Evolutionary conservation across 2,797 vertebrate species (phyloP), one percentile per base, ranked within the genome.

Genomic region (Enteromius afrohamiltoni): DNA sequence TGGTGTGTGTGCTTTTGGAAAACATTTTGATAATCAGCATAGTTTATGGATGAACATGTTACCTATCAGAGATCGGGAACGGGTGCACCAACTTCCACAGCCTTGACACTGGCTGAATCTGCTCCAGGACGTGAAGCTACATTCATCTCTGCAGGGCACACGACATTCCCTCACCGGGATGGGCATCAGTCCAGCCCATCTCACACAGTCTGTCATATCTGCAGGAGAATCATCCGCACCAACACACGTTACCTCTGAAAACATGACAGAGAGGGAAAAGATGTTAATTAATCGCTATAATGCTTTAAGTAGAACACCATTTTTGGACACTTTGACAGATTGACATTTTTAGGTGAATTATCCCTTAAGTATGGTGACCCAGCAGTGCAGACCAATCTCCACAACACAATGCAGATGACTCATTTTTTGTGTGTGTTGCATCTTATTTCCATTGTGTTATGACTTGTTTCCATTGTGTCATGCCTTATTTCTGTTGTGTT

Each of bases 91-190:
- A 60, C 92, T 85, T 86, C 86, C 93, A 86, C 96, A 97, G 60
- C 90, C 92, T 2, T 85, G 83, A 78, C 96, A 97, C 0, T 92
- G 81, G 0, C 93, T 93, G 83, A 96, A 96, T 85, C 92, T 95
- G 71, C 95, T 96, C 96, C 96, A 97, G 82, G 93, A 85, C n/a
- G 94, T 96, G 6, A 97, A 94, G 0, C 91, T 93, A 85, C 96
- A 97, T 89, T 96, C 96, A 0, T 96, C 95, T 85, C 90, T 94
- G 88, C 96, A 96, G 7, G 94, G 92, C n/a, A 96, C 0, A 0
- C 71, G 71, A 68, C 96, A 97, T 31, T 95, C 94, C 80, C 95
- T 94, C 1, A 93, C 92, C 0, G 92, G 87, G 4, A 89, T 3
- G 0, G 96, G 96, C 93, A 95, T 92, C 0, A 88, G 80, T 42